These are phyloP conservation scores for Peribatodes rhomboidaria DNA, from an alignment of 2,888 invertebrate genomes.

Conservation along the genomic window DNA sequence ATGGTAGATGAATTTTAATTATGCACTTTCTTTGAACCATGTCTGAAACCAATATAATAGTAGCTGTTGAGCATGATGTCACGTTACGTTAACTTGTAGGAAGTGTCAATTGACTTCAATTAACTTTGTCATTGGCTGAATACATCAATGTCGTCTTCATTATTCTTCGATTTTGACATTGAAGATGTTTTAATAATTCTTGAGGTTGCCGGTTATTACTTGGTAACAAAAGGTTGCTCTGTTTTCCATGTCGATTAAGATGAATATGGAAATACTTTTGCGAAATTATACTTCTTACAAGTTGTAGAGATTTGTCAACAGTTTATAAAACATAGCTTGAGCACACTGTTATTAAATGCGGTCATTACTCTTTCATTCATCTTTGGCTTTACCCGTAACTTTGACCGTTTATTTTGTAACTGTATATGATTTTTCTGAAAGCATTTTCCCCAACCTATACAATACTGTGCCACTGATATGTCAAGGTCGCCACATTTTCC, in stretches of 20 bases:
- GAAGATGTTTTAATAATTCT: constrained; percentile 25
- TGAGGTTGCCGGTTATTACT: background rate
- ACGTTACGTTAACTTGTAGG: constrained; percentile 20
- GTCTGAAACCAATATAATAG: background rate
- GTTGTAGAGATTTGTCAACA: too few relatives aligned
- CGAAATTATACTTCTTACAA: too few relatives aligned
- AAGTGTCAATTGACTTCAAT: constrained; percentile 32
- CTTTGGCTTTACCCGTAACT: too few relatives aligned
- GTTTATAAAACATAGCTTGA: too few relatives aligned
- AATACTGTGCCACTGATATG: too few relatives aligned
- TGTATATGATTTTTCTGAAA: too few relatives aligned
- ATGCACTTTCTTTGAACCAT: constrained; percentile 28
- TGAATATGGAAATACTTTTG: background rate
- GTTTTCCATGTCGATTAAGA: background rate
- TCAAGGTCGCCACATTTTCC: too few relatives aligned
- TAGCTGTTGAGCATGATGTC: constrained; percentile 1
- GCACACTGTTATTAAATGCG: too few relatives aligned
- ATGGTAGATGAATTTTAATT: constrained; percentile 34
- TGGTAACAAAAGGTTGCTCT: background rate
- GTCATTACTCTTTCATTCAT: too few relatives aligned
- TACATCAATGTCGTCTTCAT: constrained; percentile 30
- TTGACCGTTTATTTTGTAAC: too few relatives aligned
- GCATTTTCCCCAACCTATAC: too few relatives aligned
- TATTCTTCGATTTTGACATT: constrained; percentile 28
- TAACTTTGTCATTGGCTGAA: constrained; percentile 29